Base-by-base conservation (phyloP, 2,113 vertebrate genomes). In the Spheniscus mendiculus region DNA sequence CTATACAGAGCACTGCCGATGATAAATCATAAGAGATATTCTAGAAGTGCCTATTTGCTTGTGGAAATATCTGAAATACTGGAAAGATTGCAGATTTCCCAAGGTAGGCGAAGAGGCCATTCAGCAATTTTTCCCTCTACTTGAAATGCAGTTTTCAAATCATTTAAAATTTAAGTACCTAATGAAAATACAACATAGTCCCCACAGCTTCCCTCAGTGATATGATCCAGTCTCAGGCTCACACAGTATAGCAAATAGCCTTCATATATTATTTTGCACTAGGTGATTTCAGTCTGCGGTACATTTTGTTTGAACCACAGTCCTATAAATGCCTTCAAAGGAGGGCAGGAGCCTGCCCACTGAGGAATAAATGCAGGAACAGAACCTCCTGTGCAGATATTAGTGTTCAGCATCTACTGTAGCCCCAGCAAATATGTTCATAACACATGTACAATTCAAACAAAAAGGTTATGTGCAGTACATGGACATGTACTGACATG, bases 11-110 rank as follows among this genome's bases (percentile, higher is more conserved):
- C 52, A 29, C 56, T 61, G 62, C 47, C 65, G 91, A 92, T 96
- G 96, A 97, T 90, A 96, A 96, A 97, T 91, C 67, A 1, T 79
- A 69, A 87, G 89, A 94, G 96, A 93, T 96, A 96, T 87, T 80
- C 66, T 53, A 84, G 91, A 96, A 94, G 94, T 93, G 78, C 84
- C 66, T 96, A 93, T 97, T 96, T 96, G 84, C 93, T 95, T 65
- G 82, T 95, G 95, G 95, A 95, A 97, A 97, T 96, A 96, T 79
- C 94, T 96, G 93, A 95, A 97, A 96, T 96, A 92, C 89, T 93
- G 96, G 93, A 95, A 97, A 90, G 81, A 74, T 90, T 89, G 44
- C 89, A 93, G 82, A 93, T 96, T 95, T 97, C 87, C 95, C 95
- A 94, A 92, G 78, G 89, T 14, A 70, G 84, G 89, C 5, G 7